These are phyloP conservation scores for Apamea crenata DNA, from an alignment of 2,888 invertebrate genomes.

Conservation along the genomic window DNA sequence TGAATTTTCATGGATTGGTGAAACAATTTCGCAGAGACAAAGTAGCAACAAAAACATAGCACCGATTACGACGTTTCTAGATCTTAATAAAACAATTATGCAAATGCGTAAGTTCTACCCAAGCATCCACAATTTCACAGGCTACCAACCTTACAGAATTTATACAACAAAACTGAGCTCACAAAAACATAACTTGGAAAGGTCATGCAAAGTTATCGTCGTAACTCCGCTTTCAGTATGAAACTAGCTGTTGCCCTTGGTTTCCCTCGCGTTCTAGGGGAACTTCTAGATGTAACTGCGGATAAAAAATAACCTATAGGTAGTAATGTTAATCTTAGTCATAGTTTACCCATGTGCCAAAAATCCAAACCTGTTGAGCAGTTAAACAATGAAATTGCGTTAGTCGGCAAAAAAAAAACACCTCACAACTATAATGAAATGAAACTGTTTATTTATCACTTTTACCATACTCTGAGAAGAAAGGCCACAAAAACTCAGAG, in stretches of 20 bases:
- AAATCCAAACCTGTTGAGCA: not conserved
- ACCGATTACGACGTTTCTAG: slow-evolving; percentile 9
- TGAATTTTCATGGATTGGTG: not conserved
- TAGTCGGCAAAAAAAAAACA: not conserved
- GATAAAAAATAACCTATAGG: not conserved
- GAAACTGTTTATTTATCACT: too few relatives aligned
- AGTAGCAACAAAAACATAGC: slow-evolving; percentile 7
- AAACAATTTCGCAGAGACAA: not conserved
- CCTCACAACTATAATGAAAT: not conserved
- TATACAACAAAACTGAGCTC: slow-evolving; percentile 12
- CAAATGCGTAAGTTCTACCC: slow-evolving; percentile 8
- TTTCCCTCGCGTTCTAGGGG: not conserved
- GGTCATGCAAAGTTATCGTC: slow-evolving; percentile 11
- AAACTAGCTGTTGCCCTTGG: not conserved
- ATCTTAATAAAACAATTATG: slow-evolving; percentile 29
- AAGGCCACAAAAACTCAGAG: not conserved
- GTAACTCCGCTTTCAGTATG: slow-evolving; percentile 12
- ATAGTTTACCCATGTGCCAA: not conserved
- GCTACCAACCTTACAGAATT: not conserved
- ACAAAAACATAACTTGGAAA: slow-evolving; percentile 31
- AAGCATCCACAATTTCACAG: slow-evolving; percentile 15
- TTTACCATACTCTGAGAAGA: not conserved
- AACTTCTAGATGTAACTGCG: not conserved
- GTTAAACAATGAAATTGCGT: not conserved
- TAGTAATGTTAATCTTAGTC: not conserved